phyloP scores from a whole-genome alignment of 37 sponge, comb jelly and placozoan genomes.

The Chondrilla cf. caribensis region DNA sequence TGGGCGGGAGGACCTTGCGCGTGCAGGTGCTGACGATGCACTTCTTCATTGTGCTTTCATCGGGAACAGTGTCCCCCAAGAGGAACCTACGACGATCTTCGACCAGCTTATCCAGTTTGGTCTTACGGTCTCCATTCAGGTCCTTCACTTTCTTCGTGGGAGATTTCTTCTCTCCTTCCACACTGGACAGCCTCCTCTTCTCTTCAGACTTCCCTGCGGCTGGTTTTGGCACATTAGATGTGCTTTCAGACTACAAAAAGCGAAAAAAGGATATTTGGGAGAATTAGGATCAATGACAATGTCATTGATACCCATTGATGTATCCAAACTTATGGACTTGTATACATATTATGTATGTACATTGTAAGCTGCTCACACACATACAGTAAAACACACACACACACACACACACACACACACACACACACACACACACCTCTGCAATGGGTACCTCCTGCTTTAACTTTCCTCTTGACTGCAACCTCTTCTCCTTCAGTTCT shows the following conservation, averaged over 20 bases:
- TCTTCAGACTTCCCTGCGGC: slow-evolving; percentile 17
- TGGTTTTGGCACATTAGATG: slow-evolving; percentile 4
- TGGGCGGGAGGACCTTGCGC: slow-evolving; percentile 34
- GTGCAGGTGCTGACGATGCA: slow-evolving; percentile 52
- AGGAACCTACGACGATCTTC: slow-evolving; percentile 19
- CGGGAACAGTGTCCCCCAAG: slow-evolving; percentile 6
- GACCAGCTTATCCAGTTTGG: not conserved
- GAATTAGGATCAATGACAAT: too few relatives aligned
- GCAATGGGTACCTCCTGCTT: not conserved
- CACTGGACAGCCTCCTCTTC: not conserved
- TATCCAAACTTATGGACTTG: too few relatives aligned
- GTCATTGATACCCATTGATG: too few relatives aligned
- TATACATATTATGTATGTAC: not conserved
- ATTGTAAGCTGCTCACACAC: not conserved
- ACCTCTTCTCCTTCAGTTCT: slow-evolving; percentile 12
- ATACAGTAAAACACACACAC: not conserved
- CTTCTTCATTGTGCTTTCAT: not conserved
- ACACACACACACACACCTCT: too few relatives aligned
- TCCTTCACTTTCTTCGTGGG: slow-evolving; percentile 14
- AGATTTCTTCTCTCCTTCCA: not conserved
- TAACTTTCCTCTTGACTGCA: slow-evolving; percentile 18
- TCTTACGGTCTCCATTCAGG: not conserved
- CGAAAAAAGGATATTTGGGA: too few relatives aligned
- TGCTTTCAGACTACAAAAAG: not conserved
- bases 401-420: too few relatives aligned